Conservation (phyloP, 2,797 vertebrate species). For the Cyclopterus lumpus region DNA sequence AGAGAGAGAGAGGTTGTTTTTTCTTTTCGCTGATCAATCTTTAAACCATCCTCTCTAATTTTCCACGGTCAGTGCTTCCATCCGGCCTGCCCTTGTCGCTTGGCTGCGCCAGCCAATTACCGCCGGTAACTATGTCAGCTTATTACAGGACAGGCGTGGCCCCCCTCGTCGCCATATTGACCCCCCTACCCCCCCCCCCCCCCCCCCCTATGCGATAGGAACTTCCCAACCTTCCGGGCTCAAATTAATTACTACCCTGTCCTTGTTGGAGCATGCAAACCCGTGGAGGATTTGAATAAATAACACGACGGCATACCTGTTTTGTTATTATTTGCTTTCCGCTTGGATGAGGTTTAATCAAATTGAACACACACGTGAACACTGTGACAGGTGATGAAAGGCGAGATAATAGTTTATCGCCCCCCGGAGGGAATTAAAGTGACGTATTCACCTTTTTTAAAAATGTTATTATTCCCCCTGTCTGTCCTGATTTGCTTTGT, state of each 20-base stretch:
- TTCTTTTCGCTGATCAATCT: constrained; percentile 82
- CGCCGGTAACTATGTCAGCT: constrained; percentile 77
- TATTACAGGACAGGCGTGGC: constrained; percentile 76
- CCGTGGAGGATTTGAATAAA: constrained; percentile 44
- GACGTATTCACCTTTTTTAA: no score
- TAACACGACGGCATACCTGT: constrained; percentile 53
- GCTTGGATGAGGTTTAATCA: constrained; percentile 66
- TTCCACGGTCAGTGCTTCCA: constrained; percentile 82
- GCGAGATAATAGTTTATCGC: constrained; percentile 38
- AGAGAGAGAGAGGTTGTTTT: no score
- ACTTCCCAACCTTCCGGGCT: constrained; percentile 71
- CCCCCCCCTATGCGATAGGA: constrained; percentile 33
- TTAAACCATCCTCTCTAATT: constrained; percentile 83
- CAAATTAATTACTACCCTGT: constrained; percentile 70
- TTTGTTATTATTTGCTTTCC: constrained; percentile 57
- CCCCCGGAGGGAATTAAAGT: constrained; percentile 35
- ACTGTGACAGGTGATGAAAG: constrained; percentile 60
- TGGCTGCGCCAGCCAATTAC: constrained; percentile 80
- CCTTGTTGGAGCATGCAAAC: constrained; percentile 66
- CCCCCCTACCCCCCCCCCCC: constrained; percentile 22
- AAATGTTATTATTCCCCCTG: constrained; percentile 10
- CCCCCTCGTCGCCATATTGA: constrained; percentile 66
- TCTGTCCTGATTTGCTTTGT: constrained; percentile 1
- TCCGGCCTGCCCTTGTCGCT: constrained; percentile 81
- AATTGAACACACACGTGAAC: constrained; percentile 53